Evolutionary conservation across 2,888 invertebrate genomes (phyloP).

Genomic region (Nineta flava): DNA sequence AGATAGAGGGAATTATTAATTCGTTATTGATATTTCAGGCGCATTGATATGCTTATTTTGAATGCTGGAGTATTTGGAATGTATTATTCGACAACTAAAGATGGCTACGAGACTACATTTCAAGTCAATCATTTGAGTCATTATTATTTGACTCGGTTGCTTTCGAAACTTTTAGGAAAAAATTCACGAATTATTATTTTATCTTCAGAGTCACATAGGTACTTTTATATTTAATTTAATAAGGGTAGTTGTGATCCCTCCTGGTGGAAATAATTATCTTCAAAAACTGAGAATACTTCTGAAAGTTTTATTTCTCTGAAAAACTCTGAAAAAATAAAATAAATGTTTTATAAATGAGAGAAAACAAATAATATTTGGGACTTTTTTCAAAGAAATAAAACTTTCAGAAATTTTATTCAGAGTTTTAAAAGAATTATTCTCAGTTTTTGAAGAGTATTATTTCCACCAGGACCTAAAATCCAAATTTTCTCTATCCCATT

Average conservation of each 20-base stretch:
- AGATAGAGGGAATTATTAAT: too few species aligned
- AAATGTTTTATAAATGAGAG: too few species aligned
- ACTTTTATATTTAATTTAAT: too few species aligned
- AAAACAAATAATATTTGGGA: too few species aligned
- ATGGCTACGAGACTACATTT: slow-evolving; percentile 62
- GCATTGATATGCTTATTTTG: slow-evolving; percentile 56
- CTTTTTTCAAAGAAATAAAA: too few species aligned
- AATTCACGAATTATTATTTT: slow-evolving; percentile 67
- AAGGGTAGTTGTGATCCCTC: too few species aligned
- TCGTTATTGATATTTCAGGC: slow-evolving; percentile 30
- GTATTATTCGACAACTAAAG: slow-evolving; percentile 52
- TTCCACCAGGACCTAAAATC: not conserved
- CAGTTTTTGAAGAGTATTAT: too few species aligned
- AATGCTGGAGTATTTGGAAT: slow-evolving; percentile 72
- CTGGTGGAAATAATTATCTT: too few species aligned
- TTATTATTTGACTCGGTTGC: slow-evolving; percentile 58
- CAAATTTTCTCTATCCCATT: not conserved
- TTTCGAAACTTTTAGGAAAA: slow-evolving; percentile 50
- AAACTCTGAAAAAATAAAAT: slow-evolving; percentile 8
- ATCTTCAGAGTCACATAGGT: slow-evolving; percentile 83
- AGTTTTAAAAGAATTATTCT: too few species aligned
- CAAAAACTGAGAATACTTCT: too few species aligned
- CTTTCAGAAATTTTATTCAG: too few species aligned
- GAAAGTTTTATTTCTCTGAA: too few species aligned
- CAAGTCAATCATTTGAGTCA: slow-evolving; percentile 76